A percentile compares a stretch with the other conserved stretches of the same genome.
phyloP scores from a whole-genome alignment of 2,797 vertebrate species.

The Rhinoraja longicauda region DNA sequence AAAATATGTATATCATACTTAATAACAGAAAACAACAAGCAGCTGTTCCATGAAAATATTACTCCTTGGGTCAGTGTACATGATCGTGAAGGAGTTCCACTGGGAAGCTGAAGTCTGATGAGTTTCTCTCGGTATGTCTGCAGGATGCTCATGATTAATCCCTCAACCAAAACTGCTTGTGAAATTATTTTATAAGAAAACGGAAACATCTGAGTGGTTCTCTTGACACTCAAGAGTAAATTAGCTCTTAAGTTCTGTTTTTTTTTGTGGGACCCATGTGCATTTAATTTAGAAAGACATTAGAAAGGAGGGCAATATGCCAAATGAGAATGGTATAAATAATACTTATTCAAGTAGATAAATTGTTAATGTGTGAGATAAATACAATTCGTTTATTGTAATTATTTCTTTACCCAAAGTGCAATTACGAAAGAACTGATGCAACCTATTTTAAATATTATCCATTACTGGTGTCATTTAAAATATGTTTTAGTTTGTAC shows the following conservation, averaged over 20 bases:
- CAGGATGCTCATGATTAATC: background rate
- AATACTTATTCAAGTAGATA: background rate
- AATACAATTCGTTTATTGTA: background rate
- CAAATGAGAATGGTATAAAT: background rate
- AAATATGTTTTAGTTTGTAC: background rate
- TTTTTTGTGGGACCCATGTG: background rate
- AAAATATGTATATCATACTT: background rate
- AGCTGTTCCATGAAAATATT: background rate
- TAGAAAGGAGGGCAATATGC: too few relatives aligned
- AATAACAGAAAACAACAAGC: background rate
- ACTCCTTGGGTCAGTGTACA: background rate
- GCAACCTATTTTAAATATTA: background rate
- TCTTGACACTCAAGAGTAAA: background rate
- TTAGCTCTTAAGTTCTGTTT: background rate
- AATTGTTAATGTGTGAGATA: background rate
- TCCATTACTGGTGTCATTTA: background rate
- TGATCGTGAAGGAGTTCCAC: background rate
- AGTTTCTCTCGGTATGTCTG: background rate
- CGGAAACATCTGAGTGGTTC: background rate
- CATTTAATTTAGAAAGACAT: background rate
- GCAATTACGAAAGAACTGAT: background rate
- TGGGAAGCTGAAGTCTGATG: slow-evolving; percentile 1
- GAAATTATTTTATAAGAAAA: background rate
- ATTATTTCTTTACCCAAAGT: background rate
- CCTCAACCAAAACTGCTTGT: background rate